Conservation (phyloP, 2,888 invertebrate genomes). For the Bugula neritina region DNA sequence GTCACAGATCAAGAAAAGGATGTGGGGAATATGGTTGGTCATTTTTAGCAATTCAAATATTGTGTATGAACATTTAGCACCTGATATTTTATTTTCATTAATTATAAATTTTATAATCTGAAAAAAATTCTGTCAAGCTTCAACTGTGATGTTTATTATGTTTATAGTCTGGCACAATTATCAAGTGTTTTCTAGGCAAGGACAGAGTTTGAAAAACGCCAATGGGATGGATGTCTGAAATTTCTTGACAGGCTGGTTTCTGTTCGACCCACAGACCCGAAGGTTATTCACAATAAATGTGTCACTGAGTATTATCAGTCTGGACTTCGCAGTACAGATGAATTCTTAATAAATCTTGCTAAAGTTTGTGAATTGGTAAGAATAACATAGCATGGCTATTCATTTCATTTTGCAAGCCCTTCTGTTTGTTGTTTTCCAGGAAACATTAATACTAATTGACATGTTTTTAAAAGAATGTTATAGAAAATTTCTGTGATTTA, state of each 20-base stretch:
- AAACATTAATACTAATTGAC: too few species aligned
- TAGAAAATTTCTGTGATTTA: background rate
- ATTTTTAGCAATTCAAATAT: too few species aligned
- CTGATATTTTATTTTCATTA: too few species aligned
- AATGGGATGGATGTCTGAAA: constrained; percentile 61
- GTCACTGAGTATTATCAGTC: constrained; percentile 71
- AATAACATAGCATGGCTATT: too few species aligned
- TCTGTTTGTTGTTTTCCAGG: too few species aligned
- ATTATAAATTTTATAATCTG: too few species aligned
- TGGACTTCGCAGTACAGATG: constrained; percentile 64
- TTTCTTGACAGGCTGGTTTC: constrained; percentile 63
- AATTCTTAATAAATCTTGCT: constrained; percentile 54
- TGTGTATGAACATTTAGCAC: too few species aligned
- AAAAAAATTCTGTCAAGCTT: background rate
- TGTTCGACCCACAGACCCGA: constrained; percentile 62
- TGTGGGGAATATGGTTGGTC: constrained; percentile 54
- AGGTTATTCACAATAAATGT: constrained; percentile 75
- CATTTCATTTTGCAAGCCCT: too few species aligned
- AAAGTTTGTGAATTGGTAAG: constrained; percentile 25
- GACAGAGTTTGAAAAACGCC: constrained; percentile 62
- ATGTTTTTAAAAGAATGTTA: too few species aligned
- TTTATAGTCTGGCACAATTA: too few species aligned
- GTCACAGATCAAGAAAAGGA: constrained; percentile 59
- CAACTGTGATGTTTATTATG: constrained; percentile 7
- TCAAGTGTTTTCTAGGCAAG: constrained; percentile 59